These are phyloP conservation scores for Amblyjoppa proteus DNA, from an alignment of 2,888 invertebrate genomes.

Conservation along the genomic window DNA sequence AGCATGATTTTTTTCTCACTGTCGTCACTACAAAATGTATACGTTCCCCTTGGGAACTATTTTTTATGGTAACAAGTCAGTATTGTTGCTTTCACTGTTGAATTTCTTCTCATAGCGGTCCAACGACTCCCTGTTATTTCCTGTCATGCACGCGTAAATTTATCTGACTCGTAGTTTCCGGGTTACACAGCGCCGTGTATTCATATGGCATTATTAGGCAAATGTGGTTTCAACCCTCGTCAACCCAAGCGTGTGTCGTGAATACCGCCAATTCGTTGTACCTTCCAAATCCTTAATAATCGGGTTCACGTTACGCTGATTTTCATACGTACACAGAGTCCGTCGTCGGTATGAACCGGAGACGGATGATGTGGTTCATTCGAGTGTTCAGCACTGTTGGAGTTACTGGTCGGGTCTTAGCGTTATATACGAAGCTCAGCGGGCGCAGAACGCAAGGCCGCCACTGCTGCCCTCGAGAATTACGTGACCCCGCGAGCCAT, in stretches of 20 bases:
- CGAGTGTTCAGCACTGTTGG: not conserved
- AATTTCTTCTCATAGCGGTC: not conserved
- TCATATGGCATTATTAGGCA: not conserved
- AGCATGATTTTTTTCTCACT: too few species aligned
- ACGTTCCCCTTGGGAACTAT: too few species aligned
- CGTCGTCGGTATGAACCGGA: not conserved
- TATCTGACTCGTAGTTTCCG: not conserved
- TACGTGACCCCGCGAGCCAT: not conserved
- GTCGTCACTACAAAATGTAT: too few species aligned
- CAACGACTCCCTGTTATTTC: not conserved
- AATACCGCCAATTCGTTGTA: not conserved
- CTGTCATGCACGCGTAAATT: not conserved
- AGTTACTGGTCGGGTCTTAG: not conserved
- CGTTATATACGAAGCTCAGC: not conserved
- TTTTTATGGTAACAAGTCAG: too few species aligned
- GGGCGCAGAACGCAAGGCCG: not conserved
- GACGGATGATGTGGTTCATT: not conserved
- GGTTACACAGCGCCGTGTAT: not conserved
- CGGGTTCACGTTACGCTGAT: not conserved
- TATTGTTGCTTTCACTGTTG: too few species aligned
- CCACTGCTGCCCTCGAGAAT: not conserved
- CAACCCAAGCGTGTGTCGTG: not conserved
- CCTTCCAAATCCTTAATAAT: not conserved
- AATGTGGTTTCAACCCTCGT: not conserved
- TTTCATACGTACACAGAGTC: not conserved